Evolutionary conservation across 64 coral and sea anemone species (phyloP).

Genomic region (Stichodactyla helianthus): DNA sequence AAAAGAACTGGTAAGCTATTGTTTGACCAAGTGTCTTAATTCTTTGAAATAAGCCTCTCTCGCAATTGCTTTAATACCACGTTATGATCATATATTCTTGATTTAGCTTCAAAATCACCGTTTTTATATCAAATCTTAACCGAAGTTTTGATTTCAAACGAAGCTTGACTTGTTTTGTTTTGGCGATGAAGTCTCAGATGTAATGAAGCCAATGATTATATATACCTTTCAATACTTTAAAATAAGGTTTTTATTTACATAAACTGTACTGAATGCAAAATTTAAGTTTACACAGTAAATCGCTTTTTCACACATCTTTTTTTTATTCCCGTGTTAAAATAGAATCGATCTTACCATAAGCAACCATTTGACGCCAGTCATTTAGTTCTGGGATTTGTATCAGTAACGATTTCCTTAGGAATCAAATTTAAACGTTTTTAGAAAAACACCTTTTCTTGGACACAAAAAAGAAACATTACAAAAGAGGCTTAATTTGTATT

Average conservation of each 20-base stretch:
- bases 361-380: no score
- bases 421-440: neutral
- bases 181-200: neutral
- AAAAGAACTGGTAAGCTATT: constrained; percentile 27
- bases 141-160: neutral
- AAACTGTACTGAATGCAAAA: constrained; percentile 11
- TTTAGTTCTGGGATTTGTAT: neutral
- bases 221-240: neutral
- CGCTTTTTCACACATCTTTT: neutral
- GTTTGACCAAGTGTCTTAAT: constrained; percentile 22
- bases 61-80: neutral
- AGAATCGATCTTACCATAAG: neutral
- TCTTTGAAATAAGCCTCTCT: constrained; percentile 14
- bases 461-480: neutral
- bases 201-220: neutral
- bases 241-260: constrained; percentile 19
- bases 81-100: neutral
- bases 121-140: neutral
- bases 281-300: constrained; percentile 22
- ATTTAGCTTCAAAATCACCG: no score
- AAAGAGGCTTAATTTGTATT: neutral
- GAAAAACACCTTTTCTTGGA: neutral
- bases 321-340: neutral
- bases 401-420: neutral
- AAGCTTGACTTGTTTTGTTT: neutral